A percentile compares a stretch with the other conserved stretches of the same genome.
phyloP scores from a whole-genome alignment of 1,140 invertebrate species.

The Ips typographus region DNA sequence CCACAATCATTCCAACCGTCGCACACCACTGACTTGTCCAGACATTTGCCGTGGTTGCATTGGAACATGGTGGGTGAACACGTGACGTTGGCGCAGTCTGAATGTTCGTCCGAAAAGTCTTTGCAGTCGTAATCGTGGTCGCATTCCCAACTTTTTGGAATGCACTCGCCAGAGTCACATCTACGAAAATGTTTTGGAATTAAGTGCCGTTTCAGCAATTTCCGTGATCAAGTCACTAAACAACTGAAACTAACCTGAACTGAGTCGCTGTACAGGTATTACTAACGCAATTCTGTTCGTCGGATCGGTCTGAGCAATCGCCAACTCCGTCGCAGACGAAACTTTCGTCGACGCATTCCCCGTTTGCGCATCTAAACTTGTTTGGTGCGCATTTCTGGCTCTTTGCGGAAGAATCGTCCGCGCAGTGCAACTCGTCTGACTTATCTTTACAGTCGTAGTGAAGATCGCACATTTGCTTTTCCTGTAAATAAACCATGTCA shows the following conservation, averaged over 20 bases:
- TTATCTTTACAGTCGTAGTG: conserved; percentile 73
- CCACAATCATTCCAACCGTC: conserved; percentile 57
- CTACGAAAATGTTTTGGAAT: no score
- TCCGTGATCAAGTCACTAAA: no score
- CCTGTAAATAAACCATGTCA: conserved; percentile 24
- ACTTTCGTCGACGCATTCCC: conserved; percentile 63
- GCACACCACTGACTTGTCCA: conserved; percentile 54
- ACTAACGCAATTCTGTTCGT: conserved; percentile 59
- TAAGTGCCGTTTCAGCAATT: no score
- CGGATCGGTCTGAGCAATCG: conserved; percentile 79
- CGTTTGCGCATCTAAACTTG: conserved; percentile 58
- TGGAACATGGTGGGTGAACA: conserved; percentile 38
- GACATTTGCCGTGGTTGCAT: conserved; percentile 49
- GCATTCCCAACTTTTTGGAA: conserved; percentile 71
- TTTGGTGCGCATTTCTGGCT: conserved; percentile 39
- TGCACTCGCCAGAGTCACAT: conserved; percentile 67
- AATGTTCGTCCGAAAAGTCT: conserved; percentile 71
- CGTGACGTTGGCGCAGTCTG: conserved; percentile 54
- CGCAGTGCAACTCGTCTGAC: conserved; percentile 72
- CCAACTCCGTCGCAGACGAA: conserved; percentile 70
- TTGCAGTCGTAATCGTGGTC: conserved; percentile 69
- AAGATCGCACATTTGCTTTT: conserved; percentile 66
- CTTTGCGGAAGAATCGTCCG: conserved; percentile 43
- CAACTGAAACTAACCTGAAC: conserved; percentile 47
- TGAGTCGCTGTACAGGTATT: conserved; percentile 48